Evolutionary conservation across 2,888 invertebrate species (phyloP), one percentile per base, ranked within the genome.

Genomic region (Melinopterus prodromus): DNA sequence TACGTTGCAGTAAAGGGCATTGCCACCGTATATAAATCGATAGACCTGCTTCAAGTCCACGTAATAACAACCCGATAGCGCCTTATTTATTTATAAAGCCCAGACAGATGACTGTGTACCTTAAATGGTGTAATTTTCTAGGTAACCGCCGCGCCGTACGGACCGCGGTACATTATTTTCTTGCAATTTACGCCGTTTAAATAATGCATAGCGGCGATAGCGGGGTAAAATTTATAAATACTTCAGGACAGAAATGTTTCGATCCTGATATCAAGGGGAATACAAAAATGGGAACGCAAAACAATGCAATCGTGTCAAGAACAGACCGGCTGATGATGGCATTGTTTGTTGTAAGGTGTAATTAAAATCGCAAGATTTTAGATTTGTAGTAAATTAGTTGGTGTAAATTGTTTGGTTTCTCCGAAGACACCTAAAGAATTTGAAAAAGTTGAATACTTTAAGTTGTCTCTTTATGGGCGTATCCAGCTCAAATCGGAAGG

Each of bases 11-110:
- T 12, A 53, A 53, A 53, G 53, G 53, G 53, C 53, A 53, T 53
- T 53, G 53, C 53, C 53, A 53, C 53, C 53, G 53, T 6, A 53
- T 53, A 53, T 53, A 53, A 53, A 53, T 53, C 53, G 53, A 53
- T 53, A 53, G 53, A 53, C 53, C 53, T 53, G 53, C 53, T 53
- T 12, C 53, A 53, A 53, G 53, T 9, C 7, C 53, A 53, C 53
- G 53, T 53, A 53, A 53, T 53, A 53, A 53, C 53, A 53, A 53
- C 53, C 53, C 53, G 53, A 53, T 53, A 53, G 53, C 53, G 53
- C 53, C 53, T 53, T 53, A 53, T 53, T 53, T 53, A 53, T 53
- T 53, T 53, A 53, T 3, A 53, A 53, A 53, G 9, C 53, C 2
- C 53, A 7, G 53, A 53, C 53, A 53, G 26, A 26, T 26, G 26